phyloP scores from a whole-genome alignment of 2,888 invertebrate species.

The Stenchaetothrips biformis region DNA sequence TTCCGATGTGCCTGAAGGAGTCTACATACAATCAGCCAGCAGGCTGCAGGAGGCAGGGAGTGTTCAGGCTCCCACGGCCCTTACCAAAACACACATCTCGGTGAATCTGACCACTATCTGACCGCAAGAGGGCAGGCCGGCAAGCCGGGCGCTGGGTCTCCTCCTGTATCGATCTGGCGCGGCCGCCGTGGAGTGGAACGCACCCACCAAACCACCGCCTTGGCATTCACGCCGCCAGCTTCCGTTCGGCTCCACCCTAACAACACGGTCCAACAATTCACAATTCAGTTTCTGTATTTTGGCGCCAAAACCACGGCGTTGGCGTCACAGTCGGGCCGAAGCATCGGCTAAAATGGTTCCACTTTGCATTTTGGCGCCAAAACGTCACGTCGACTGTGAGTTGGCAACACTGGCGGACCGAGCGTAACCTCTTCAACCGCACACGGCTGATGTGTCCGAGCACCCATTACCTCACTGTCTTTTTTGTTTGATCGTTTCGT shows the following conservation, averaged over 20 bases:
- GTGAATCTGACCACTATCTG: conserved; percentile 2
- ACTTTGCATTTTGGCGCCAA: too few relatives aligned
- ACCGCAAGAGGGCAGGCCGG: not conserved
- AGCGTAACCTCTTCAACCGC: conserved; percentile 9
- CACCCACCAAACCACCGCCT: too few relatives aligned
- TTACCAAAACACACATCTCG: conserved; percentile 16
- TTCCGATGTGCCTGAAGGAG: not conserved
- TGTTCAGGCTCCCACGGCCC: not conserved
- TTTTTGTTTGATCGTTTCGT: not conserved
- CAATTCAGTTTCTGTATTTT: too few relatives aligned
- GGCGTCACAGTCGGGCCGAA: too few relatives aligned
- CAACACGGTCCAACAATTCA: too few relatives aligned
- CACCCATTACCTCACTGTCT: not conserved
- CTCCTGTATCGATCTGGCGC: too few relatives aligned
- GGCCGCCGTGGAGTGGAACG: too few relatives aligned
- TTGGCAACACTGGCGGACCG: not conserved
- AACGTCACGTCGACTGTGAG: too few relatives aligned
- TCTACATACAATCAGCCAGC: not conserved
- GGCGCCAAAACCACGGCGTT: too few relatives aligned
- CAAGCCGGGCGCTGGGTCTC: not conserved
- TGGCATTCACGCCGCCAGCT: not conserved
- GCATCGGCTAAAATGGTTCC: too few relatives aligned
- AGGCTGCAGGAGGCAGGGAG: too few relatives aligned
- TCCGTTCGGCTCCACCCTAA: not conserved
- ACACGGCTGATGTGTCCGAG: not conserved